Conservation (phyloP, 2,888 invertebrate species). For the Mongoloraphidia duomilia region DNA sequence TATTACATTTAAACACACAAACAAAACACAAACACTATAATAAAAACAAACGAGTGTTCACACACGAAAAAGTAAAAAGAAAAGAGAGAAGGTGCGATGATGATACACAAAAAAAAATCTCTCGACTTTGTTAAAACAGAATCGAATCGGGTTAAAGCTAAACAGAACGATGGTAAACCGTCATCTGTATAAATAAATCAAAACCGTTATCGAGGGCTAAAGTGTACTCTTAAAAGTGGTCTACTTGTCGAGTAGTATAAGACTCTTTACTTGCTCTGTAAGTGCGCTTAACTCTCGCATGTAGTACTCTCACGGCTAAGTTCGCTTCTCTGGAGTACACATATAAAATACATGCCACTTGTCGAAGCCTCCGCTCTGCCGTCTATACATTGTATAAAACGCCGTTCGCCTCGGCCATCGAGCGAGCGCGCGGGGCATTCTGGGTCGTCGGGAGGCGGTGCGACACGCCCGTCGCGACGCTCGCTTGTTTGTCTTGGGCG, state of each 20-base stretch:
- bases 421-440: background rate
- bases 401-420: background rate
- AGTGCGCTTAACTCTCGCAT: conserved; percentile 32
- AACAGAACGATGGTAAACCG: background rate
- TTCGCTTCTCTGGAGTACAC: conserved; percentile 4
- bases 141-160: background rate
- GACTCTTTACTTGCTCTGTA: conserved; percentile 31
- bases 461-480: too few relatives aligned
- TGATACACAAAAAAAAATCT: too few relatives aligned
- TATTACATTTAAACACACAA: too few relatives aligned
- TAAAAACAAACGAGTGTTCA: too few relatives aligned
- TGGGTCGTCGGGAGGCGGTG: background rate
- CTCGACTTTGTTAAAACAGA: background rate
- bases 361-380: background rate
- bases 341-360: conserved; percentile 8
- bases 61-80: too few relatives aligned
- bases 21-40: too few relatives aligned
- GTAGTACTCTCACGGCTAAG: background rate
- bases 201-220: conserved; percentile 3
- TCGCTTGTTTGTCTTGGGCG: too few relatives aligned
- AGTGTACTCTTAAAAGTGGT: conserved; percentile 7
- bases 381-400: too few relatives aligned
- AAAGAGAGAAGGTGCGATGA: too few relatives aligned
- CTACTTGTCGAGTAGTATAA: conserved; percentile 23
- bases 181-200: conserved; percentile 8